Percentiles rank a stretch among this genome's conserved stretches.
These are phyloP conservation scores for Lagocephalus sceleratus DNA, from an alignment of 2,797 vertebrate genomes.

Conservation along the genomic window DNA sequence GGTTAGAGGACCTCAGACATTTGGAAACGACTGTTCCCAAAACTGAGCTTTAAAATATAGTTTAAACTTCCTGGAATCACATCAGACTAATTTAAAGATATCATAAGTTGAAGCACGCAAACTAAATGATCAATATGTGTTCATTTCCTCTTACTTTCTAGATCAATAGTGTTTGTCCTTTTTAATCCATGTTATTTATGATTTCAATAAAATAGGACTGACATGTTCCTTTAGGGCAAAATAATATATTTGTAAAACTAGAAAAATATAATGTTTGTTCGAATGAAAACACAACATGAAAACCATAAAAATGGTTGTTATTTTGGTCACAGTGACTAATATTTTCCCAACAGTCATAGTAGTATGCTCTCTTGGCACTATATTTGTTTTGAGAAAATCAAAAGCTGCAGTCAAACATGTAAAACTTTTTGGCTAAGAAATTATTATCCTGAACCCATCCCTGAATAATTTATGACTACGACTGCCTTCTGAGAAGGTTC, in stretches of 20 bases:
- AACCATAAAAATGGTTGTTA: slow-evolving; percentile 49
- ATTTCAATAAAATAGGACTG: slow-evolving; percentile 41
- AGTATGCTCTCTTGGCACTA: slow-evolving; percentile 13
- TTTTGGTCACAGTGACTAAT: slow-evolving; percentile 66
- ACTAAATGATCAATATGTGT: slow-evolving; percentile 7
- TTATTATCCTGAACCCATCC: slow-evolving; percentile 39
- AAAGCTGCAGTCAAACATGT: slow-evolving; percentile 41
- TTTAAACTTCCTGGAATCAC: too few species aligned
- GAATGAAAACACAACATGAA: slow-evolving; percentile 14
- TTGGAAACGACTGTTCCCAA: slow-evolving; percentile 21
- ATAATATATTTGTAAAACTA: slow-evolving; percentile 19
- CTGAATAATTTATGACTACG: slow-evolving; percentile 42
- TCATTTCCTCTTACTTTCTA: slow-evolving; percentile 22
- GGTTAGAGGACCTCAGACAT: slow-evolving; percentile 21
- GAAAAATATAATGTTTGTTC: slow-evolving; percentile 7
- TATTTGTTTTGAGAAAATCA: slow-evolving; percentile 34
- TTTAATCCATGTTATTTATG: slow-evolving; percentile 32
- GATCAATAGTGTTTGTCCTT: slow-evolving; percentile 31
- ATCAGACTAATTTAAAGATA: not conserved
- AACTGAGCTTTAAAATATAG: slow-evolving; percentile 4
- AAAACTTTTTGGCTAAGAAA: slow-evolving; percentile 46
- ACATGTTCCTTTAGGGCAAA: slow-evolving; percentile 23
- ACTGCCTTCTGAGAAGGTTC: slow-evolving; percentile 74
- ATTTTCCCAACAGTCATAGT: slow-evolving; percentile 41
- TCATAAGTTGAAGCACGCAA: slow-evolving; percentile 14